Evolutionary conservation across 2,113 vertebrate genomes (phyloP), one percentile per base, ranked within the genome.

Genomic region (Meleagris gallopavo): DNA sequence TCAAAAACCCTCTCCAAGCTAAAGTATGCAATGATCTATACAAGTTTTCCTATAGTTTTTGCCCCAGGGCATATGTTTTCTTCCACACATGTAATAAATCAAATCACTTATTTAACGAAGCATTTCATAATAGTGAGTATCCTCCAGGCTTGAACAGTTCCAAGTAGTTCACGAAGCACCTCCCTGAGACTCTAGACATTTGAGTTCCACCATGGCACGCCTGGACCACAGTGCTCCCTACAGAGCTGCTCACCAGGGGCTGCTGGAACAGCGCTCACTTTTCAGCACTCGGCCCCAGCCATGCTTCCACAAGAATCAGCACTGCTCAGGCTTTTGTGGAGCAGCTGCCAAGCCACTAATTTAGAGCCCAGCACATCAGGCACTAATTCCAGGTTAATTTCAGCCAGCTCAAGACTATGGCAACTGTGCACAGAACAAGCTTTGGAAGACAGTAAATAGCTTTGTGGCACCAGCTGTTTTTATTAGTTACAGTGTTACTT

Each of bases 361-460:
- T 86, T 38, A 83, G 15, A 95, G 8, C 34, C 36, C 40, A 54
- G 6, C 24, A 54, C 61, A 46, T 45, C 25, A 73, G 83, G 62
- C 50, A 32, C 64, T 77, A 62, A 80, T 83, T 91, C 62, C 72
- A 66, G 75, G 72, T 89, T 77, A 90, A 79, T 21, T 85, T 83
- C 62, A 86, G 85, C 34, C 80, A 83, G 72, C 9, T 71, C 48
- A 74, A 80, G 36, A 36, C 45, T 74, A 64, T 15, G 70, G 55
- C 2, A 48, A 65, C 74, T 64, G 27, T 30, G 36, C 29, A 61
- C 32, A 19, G 38, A 72, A 70, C 45, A 70, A 93, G 75, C 12
- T 57, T 32, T 11, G 30, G 36, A 48, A 89, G 60, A 91, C 67
- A 88, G 41, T 1, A 67, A 83, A 81, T 29, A 77, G 8, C 10